Percentiles rank a stretch among this genome's conserved stretches.
These are phyloP conservation scores for Eriosoma lanigerum DNA, from an alignment of 1,140 invertebrate species.

Conservation along the genomic window DNA sequence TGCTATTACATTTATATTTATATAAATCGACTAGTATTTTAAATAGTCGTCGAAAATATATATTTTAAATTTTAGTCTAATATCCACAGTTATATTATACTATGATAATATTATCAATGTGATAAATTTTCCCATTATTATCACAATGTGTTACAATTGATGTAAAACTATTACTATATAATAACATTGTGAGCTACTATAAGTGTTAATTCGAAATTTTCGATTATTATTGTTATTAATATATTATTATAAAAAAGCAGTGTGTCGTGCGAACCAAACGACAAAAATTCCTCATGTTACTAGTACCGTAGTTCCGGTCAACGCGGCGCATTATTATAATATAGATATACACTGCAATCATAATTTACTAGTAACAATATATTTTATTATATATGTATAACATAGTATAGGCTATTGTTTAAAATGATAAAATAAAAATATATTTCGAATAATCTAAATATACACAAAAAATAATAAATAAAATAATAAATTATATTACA, in stretches of 20 bases:
- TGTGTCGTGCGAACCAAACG: conserved; percentile 34
- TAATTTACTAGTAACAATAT: too few relatives aligned
- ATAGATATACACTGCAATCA: conserved; percentile 1
- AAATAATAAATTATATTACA: background rate
- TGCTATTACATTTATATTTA: too few relatives aligned
- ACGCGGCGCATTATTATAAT: background rate
- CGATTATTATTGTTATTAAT: background rate
- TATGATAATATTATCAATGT: too few relatives aligned
- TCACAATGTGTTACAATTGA: too few relatives aligned
- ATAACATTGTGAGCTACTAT: background rate
- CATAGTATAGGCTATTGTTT: conserved; percentile 41
- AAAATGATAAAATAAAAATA: background rate
- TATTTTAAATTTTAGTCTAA: too few relatives aligned
- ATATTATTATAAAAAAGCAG: conserved; percentile 25
- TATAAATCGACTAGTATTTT: too few relatives aligned
- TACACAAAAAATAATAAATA: background rate
- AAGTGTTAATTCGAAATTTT: background rate
- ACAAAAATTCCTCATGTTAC: conserved; percentile 28
- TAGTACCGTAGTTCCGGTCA: conserved; percentile 34
- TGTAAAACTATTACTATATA: background rate
- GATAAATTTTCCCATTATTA: too few relatives aligned
- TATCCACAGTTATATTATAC: too few relatives aligned
- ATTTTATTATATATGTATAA: conserved; percentile 1
- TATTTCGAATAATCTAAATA: background rate
- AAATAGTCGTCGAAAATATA: too few relatives aligned